Conservation (phyloP, 2,888 invertebrate species). For the Drosophila sordidula region DNA sequence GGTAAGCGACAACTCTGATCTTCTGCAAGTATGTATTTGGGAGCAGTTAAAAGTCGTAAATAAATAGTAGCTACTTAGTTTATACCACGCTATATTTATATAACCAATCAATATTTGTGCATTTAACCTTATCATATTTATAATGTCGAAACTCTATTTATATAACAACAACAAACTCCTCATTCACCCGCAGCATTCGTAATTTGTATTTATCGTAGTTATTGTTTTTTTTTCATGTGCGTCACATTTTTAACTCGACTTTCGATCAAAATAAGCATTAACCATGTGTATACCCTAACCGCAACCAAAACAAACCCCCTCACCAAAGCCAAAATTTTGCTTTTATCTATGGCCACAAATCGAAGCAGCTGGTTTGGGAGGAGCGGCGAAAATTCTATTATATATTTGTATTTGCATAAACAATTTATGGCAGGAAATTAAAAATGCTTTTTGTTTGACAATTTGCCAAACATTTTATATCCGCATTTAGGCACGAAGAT, state of each 20-base stretch:
- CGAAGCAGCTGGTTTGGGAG: constrained; percentile 19
- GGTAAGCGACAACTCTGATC: constrained; percentile 56
- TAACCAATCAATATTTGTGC: constrained; percentile 21
- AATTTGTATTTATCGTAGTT: constrained; percentile 38
- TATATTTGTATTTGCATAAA: constrained; percentile 69
- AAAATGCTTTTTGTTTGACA: constrained; percentile 77
- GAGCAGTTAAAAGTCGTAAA: constrained; percentile 21
- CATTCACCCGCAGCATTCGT: constrained; percentile 49
- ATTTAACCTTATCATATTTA: constrained; percentile 37
- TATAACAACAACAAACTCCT: constrained; percentile 29
- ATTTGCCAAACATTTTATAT: constrained; percentile 76
- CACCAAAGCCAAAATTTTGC: constrained; percentile 21
- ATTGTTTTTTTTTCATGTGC: constrained; percentile 23
- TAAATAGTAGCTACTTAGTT: constrained; percentile 17
- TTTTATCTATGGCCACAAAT: constrained; percentile 59
- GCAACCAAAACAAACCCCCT: constrained; percentile 18
- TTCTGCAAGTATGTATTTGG: constrained; percentile 5
- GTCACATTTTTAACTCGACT: constrained; percentile 31
- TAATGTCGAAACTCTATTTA: constrained; percentile 19
- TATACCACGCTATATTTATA: constrained; percentile 11
- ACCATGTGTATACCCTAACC: constrained; percentile 42
- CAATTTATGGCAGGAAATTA: constrained; percentile 76
- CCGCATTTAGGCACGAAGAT: constrained; percentile 56
- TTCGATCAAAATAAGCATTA: constrained; percentile 23
- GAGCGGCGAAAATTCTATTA: constrained; percentile 28